Evolutionary conservation across 1,140 invertebrate genomes (phyloP).

Genomic region (Bombyx mandarina): DNA sequence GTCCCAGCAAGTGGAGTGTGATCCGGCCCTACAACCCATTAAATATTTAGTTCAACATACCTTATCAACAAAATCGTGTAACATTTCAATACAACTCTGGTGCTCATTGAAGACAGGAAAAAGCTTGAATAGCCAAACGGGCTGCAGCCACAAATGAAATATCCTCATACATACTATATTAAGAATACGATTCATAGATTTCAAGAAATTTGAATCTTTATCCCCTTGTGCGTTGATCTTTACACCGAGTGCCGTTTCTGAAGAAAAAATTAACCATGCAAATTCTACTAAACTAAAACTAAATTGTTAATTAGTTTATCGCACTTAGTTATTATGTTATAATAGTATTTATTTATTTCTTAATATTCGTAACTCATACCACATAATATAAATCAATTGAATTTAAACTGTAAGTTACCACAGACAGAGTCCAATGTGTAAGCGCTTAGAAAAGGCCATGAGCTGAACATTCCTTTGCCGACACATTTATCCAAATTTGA

Average conservation of each 20-base stretch:
- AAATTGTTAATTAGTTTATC: too few relatives aligned
- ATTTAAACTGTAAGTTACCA: constrained; percentile 21
- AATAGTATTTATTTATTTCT: too few relatives aligned
- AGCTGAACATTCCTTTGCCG: constrained; percentile 20
- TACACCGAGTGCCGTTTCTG: constrained; percentile 59
- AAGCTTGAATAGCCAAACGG: constrained; percentile 51
- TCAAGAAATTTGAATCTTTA: constrained; percentile 37
- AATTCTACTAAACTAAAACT: neutral
- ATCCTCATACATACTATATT: constrained; percentile 48
- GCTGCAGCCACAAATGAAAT: constrained; percentile 60
- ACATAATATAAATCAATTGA: too few relatives aligned
- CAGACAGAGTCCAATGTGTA: constrained; percentile 53
- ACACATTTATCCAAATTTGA: constrained; percentile 16
- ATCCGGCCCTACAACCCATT: too few relatives aligned
- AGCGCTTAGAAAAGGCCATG: constrained; percentile 37
- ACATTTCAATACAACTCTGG: constrained; percentile 20
- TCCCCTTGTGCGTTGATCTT: constrained; percentile 51
- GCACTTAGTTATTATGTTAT: too few relatives aligned
- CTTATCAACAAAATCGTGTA: constrained; percentile 47
- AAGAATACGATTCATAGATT: constrained; percentile 30
- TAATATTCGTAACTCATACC: too few relatives aligned
- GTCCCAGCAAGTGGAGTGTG: too few relatives aligned
- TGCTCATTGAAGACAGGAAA: constrained; percentile 37
- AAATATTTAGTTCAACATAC: constrained; percentile 18
- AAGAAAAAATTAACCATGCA: neutral